Conservation (phyloP, 2,113 vertebrate species). For the Actenoides lindsayi region DNA sequence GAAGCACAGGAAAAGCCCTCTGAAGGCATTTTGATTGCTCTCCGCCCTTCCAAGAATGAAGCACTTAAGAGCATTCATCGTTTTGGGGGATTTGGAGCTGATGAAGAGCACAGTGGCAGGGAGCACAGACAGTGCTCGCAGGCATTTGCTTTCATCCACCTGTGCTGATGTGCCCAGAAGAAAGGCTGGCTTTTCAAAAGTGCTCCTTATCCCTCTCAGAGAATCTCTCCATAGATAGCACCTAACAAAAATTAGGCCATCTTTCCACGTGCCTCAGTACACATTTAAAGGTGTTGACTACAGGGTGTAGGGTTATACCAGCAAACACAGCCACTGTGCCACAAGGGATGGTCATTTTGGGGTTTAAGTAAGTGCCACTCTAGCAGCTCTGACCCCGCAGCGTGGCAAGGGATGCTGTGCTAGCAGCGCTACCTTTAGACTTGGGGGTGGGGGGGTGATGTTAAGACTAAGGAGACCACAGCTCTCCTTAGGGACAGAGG, state of each 20-base stretch:
- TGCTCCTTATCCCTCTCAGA: neutral
- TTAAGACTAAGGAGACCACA: neutral
- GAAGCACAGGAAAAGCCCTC: neutral
- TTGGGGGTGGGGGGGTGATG: neutral
- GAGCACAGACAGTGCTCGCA: neutral
- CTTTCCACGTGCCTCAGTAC: neutral
- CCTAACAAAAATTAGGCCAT: neutral
- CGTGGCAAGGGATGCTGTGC: neutral
- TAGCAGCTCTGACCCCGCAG: neutral
- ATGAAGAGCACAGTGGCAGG: neutral
- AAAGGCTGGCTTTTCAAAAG: neutral
- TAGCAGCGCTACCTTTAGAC: neutral
- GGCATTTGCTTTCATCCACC: neutral
- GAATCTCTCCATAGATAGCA: neutral
- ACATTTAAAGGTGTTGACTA: neutral
- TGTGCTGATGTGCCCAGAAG: neutral
- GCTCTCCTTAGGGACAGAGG: neutral
- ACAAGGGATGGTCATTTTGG: neutral
- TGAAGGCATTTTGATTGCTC: neutral
- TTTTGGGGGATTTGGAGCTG: neutral
- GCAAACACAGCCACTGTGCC: neutral
- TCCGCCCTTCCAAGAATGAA: neutral
- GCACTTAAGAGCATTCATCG: neutral
- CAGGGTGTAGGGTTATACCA: neutral
- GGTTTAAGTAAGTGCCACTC: neutral